Conservation (phyloP, 2,797 vertebrate genomes). For the Pachyuromys duprasi region DNA sequence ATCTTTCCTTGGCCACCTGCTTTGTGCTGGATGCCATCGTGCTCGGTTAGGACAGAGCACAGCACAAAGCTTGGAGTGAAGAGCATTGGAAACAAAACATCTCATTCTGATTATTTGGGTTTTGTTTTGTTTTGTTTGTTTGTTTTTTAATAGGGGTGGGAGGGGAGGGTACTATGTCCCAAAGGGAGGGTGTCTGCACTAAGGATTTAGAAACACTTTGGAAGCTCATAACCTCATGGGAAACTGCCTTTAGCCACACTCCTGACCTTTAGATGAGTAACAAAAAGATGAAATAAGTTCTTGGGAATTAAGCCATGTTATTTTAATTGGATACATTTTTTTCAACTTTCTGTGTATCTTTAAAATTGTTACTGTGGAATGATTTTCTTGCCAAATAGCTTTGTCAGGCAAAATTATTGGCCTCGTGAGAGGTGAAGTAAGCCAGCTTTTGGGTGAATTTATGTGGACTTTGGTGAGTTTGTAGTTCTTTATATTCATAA, state of each 20-base stretch:
- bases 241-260: conserved; percentile 77
- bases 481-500: conserved; percentile 59
- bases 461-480: conserved; percentile 59
- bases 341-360: conserved; percentile 33
- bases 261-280: conserved; percentile 80
- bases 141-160: conserved; percentile 86
- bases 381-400: conserved; percentile 68
- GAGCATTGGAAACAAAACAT: conserved; percentile 84
- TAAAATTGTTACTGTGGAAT: conserved; percentile 65
- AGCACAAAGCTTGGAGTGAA: conserved; percentile 81
- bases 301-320: conserved; percentile 80
- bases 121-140: conserved; percentile 81
- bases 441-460: conserved; percentile 67
- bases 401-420: conserved; percentile 65
- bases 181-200: conserved; percentile 86
- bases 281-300: conserved; percentile 75
- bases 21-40: conserved; percentile 76
- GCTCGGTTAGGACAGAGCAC: conserved; percentile 80
- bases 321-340: conserved; percentile 70
- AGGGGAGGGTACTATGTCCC: conserved; percentile 80
- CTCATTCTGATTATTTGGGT: conserved; percentile 87
- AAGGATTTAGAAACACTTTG: conserved; percentile 88
- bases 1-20: conserved; percentile 90
- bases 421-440: conserved; percentile 51
- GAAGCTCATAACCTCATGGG: conserved; percentile 50